Evolutionary conservation across 1,140 invertebrate species (phyloP), one percentile per base, ranked within the genome.

Genomic region (Rhizoglyphus robini): DNA sequence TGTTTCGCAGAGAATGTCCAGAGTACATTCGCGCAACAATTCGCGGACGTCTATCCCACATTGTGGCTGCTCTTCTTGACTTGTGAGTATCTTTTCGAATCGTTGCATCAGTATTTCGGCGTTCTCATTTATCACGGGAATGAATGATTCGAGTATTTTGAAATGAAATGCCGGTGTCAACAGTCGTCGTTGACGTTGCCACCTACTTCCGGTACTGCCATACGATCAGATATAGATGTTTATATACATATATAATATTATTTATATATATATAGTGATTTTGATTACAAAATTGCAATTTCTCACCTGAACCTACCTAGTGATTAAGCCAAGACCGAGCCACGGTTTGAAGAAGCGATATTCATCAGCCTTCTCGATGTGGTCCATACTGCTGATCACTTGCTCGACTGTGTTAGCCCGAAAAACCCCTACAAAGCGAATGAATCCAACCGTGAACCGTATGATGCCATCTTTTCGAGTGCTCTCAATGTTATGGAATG

Each of bases 101-200:
- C 30, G 36, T 20, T 20, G 4, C 32, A 46, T 58, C 61, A 63
- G 47, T 13, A 47, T 49, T 27, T 63, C 25, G 15, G 27, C 20
- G 5, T 91, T 86, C 66, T 86, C 83, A 69, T 85, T 84, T 74
- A 94, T 88, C 0, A 90, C 81, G 32, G 83, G 81, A 13, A 89
- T 71, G 71, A 92, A 92, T 68, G 86, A 82, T 69, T 92, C 84
- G 47, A 94, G 77, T 57, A 94, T 88, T 66, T 84, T 82, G 71
- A 90, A 90, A 76, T 92, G 90, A 74, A 93, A 93, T 0, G 88
- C 84, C 29, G 89, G 88, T 2, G 88, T 92, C 13, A 93, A 85
- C 72, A 94, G 81, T 76, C 91, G 89, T 60, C 89, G 78, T 8
- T 87, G 77, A 0, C 74, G 70, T 49, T 82, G 81, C 88, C 89